Percentiles rank a stretch among this genome's conserved stretches.
Conservation (phyloP, 2,113 vertebrate species). For the Loxodonta africana region DNA sequence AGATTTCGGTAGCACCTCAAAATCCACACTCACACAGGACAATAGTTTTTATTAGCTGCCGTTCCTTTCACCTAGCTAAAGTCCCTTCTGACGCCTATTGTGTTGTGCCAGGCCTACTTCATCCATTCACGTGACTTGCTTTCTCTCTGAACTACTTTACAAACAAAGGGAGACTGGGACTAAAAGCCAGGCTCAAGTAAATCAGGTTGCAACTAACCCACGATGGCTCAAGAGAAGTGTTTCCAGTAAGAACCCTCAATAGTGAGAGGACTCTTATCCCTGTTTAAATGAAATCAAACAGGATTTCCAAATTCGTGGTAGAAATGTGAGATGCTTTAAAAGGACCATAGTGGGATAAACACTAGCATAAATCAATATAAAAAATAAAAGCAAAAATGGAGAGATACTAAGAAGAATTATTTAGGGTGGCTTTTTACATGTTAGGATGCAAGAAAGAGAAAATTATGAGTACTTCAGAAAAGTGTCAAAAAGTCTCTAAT, state of each 20-base stretch:
- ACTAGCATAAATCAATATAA: not conserved
- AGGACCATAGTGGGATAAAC: not conserved
- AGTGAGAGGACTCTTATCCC: not conserved
- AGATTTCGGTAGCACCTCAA: not conserved
- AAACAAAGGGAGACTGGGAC: not conserved
- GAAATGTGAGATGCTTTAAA: not conserved
- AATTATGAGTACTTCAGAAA: constrained; percentile 6
- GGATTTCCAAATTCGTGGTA: not conserved
- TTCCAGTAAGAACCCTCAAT: not conserved
- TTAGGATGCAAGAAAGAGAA: not conserved
- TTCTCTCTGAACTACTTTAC: not conserved
- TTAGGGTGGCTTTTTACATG: not conserved
- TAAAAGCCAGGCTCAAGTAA: not conserved
- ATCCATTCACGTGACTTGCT: not conserved
- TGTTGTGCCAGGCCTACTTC: not conserved
- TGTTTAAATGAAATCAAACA: not conserved
- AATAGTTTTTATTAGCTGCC: not conserved
- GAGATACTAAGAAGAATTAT: not conserved
- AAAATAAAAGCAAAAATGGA: not conserved
- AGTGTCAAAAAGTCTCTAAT: not conserved
- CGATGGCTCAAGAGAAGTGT: not conserved
- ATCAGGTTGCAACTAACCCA: not conserved
- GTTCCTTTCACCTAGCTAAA: not conserved
- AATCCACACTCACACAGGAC: not conserved
- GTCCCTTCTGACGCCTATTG: not conserved